Evolutionary conservation across 2,113 vertebrate species (phyloP).

Genomic region (Peromyscus maniculatus): DNA sequence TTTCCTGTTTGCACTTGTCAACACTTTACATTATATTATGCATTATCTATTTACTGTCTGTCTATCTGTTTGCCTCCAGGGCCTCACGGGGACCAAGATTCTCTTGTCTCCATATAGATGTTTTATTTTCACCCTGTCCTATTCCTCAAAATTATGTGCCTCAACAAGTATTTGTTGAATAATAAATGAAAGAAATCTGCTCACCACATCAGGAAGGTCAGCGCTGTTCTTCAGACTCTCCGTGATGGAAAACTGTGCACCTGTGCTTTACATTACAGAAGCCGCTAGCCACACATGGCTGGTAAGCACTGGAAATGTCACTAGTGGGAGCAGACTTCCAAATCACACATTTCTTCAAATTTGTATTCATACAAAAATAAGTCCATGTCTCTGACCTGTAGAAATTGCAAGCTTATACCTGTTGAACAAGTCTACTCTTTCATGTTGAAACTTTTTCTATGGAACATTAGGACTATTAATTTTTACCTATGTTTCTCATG

Average conservation of each 20-base stretch:
- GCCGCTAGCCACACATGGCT: not conserved
- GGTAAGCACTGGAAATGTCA: not conserved
- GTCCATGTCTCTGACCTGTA: not conserved
- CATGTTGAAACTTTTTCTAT: not conserved
- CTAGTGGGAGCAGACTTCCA: not conserved
- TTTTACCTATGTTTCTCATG: not conserved
- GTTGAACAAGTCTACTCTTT: not conserved
- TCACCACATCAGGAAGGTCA: not conserved
- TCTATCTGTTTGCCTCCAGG: not conserved
- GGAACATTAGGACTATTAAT: not conserved
- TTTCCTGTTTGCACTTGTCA: not conserved
- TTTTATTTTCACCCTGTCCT: not conserved
- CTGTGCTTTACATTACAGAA: not conserved
- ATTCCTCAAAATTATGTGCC: not conserved
- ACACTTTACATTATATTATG: not conserved
- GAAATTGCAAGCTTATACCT: not conserved
- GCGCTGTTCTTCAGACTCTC: not conserved
- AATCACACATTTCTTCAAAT: not conserved
- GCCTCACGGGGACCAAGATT: not conserved
- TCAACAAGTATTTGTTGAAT: slow-evolving; percentile 3
- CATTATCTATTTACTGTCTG: slow-evolving; percentile 2
- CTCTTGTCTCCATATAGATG: not conserved
- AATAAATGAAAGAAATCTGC: slow-evolving; percentile 33
- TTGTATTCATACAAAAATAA: not conserved
- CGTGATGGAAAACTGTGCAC: not conserved